Base-by-base conservation (phyloP, 2,797 vertebrate species). In the Syngnathus rostellatus region DNA sequence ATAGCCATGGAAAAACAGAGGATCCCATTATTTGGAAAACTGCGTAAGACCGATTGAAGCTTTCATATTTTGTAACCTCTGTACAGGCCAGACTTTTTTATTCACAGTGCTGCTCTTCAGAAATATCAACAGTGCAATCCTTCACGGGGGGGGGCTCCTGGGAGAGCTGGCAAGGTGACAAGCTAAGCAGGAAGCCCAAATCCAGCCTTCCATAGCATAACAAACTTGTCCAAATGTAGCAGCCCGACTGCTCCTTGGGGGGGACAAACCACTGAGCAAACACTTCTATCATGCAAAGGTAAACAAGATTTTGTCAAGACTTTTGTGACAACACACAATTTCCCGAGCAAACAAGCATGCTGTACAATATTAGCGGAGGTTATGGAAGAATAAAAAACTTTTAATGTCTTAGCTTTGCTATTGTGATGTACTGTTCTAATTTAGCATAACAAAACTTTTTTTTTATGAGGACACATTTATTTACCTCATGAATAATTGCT, bases 101-200 rank as follows among this genome's bases (percentile, higher is more conserved):
- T 62, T 64, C 68, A 60, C 66, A 63, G 62, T 41, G 61, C 50
- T 10, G 50, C 45, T 25, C 55, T 62, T 71, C 76, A 65, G 70
- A 77, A 63, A 78, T 80, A 80, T 78, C 71, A 75, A 72, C 67
- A 81, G 46, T 72, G 77, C 68, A 76, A 79, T 81, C 70, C 78
- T 72, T 80, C 68, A 55, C 11, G 1, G 67, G 77, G 71, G 74
- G 77, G 81, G 83, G 71, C 67, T 80, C 73, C 70, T 65, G 65
- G 74, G 77, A 62, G 67, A 71, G 72, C 80, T 89, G 87, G 86
- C 83, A 76, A 55, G 67, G 46, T 17, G 77, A 89, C 86, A 88
- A 86, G 74, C 69, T 82, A 87, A 88, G 84, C 89, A 89, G 81
- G 78, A 85, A 85, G 79, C 71, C 82, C 83, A 87, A 82, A 88